Evolutionary conservation across 2,113 vertebrate genomes (phyloP).

Genomic region (Notiomystis cincta): DNA sequence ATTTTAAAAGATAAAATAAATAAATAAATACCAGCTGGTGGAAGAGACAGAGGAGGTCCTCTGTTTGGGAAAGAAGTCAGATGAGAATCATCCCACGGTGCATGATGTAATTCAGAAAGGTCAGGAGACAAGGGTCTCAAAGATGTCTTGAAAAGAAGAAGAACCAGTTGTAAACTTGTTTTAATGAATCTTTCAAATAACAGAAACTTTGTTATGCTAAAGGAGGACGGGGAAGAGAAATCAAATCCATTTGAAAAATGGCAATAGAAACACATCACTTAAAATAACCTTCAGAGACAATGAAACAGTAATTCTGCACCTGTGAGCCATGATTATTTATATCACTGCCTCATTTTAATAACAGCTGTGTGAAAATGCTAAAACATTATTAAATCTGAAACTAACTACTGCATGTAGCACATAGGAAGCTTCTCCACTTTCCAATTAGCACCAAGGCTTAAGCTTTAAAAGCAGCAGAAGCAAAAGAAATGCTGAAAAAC

Average conservation of each 20-base stretch:
- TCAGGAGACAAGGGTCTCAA: background rate
- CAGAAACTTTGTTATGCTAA: background rate
- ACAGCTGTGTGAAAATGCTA: background rate
- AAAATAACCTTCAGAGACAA: background rate
- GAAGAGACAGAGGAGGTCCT: background rate
- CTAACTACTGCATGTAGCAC: background rate
- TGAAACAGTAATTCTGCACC: background rate
- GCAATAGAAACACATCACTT: background rate
- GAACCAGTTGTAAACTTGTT: background rate
- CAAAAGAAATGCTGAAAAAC: slow-evolving; percentile 54
- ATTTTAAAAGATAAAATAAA: background rate
- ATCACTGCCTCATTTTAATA: background rate
- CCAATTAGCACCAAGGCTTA: background rate
- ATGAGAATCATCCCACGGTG: background rate
- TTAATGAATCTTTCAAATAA: background rate
- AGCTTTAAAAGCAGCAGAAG: background rate
- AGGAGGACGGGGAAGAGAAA: background rate
- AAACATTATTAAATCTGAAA: background rate
- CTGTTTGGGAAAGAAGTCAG: slow-evolving; percentile 6
- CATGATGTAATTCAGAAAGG: background rate
- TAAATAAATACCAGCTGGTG: background rate
- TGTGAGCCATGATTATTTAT: background rate
- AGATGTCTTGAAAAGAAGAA: background rate
- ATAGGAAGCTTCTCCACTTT: background rate
- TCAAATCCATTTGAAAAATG: background rate